Percentiles rank a stretch among this genome's conserved stretches.
Evolutionary conservation across 2,113 vertebrate genomes (phyloP).

Genomic region (Pterocles burchelli): DNA sequence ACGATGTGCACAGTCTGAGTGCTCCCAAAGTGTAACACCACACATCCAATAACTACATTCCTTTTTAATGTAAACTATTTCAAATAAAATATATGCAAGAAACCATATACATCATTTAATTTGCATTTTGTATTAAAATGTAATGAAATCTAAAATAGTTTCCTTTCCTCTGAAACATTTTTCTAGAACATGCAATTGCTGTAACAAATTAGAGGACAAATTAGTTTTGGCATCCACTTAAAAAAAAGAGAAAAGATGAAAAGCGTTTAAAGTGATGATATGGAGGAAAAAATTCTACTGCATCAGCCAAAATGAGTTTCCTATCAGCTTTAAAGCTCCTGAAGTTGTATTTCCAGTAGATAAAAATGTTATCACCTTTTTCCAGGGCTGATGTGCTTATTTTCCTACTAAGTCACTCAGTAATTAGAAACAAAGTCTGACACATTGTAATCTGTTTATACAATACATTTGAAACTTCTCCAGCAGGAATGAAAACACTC

Average conservation of each 20-base stretch:
- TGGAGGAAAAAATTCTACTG: neutral
- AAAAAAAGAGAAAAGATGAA: slow-evolving; percentile 33
- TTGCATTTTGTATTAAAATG: neutral
- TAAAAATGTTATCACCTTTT: slow-evolving; percentile 55
- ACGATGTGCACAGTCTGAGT: neutral
- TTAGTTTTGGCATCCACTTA: slow-evolving; percentile 39
- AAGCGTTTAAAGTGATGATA: slow-evolving; percentile 51
- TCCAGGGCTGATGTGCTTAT: slow-evolving; percentile 17
- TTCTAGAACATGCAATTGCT: slow-evolving; percentile 12
- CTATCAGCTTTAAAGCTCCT: slow-evolving; percentile 46
- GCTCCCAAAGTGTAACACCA: neutral
- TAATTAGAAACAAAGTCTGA: slow-evolving; percentile 58
- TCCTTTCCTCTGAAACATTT: neutral
- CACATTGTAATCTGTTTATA: slow-evolving; percentile 27
- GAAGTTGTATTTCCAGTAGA: slow-evolving; percentile 42
- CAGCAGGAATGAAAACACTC: neutral
- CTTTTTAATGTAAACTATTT: neutral
- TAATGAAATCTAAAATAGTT: slow-evolving; percentile 20
- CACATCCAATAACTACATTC: neutral
- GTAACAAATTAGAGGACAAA: slow-evolving; percentile 56
- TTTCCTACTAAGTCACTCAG: slow-evolving; percentile 22
- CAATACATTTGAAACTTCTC: slow-evolving; percentile 17
- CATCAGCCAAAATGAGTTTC: neutral
- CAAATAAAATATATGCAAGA: slow-evolving; percentile 4
- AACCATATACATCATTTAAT: neutral